Base-by-base conservation (phyloP, 2,888 invertebrate genomes). In the Omphaloscelis lunosa region DNA sequence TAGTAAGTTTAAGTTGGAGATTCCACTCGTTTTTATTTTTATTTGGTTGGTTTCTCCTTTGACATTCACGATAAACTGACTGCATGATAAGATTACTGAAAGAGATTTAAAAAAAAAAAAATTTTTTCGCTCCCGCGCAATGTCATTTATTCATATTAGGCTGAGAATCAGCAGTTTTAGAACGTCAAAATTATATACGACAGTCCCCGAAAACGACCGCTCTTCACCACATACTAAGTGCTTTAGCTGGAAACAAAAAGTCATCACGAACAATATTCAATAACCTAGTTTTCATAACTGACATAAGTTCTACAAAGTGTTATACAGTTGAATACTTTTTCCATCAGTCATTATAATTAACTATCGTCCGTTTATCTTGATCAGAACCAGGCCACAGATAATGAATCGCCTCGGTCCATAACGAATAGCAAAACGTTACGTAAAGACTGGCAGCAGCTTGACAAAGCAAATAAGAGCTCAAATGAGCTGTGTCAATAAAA, bases 401-500 rank as follows among this genome's bases (percentile, higher is more conserved):
- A 11, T 11, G 3, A 66, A 66, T 45, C 12, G 17, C 69, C 39
- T 39, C 1, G 15, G 27, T 17, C 39, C 6, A 23, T 45, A 34
- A 58, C 1, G 12, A 70, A 41, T 15, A 39, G 27, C 17, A 29
- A 48, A 58, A 58, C 4, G 2, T 65, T 56, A 66, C 12, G 34
- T 66, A 27, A 66, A 58, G 7, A 39, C 9, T 34, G 6, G 1
- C 11, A 53, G 29, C 12, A 27, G 3, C 17, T 29, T 7, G 45
- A 27, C 9, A 48, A 27, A n/a, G 29, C 34, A 45, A 65, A 66
- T 23, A 67, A 15, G 15, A 76, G 23, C 2, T 39, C 23, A 48
- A 66, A 39, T 48, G 39, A 56, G 45, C 48, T n/a, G 17, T 39
- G 27, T 67, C 56, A 56, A 76, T 48, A 77, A 48, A 66, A 76